Conservation (phyloP, 2,888 invertebrate genomes). For the Spodoptera picta region DNA sequence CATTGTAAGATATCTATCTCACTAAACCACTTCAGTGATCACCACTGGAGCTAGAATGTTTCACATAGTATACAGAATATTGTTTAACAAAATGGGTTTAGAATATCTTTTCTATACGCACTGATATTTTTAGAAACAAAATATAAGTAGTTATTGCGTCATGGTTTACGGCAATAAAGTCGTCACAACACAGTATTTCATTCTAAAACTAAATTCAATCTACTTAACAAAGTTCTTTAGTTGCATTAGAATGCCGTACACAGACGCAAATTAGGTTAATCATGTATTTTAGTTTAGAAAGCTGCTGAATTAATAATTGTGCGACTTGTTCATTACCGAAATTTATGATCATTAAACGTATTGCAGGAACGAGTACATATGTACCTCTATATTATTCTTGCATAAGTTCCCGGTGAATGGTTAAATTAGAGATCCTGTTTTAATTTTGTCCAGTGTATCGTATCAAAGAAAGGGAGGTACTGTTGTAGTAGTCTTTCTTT, state of each 20-base stretch:
- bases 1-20: no score
- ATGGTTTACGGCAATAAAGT: conserved; percentile 7
- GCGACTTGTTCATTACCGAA: conserved; percentile 60
- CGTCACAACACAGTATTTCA: conserved; percentile 26
- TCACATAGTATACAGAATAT: no score
- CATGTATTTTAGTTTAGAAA: conserved; percentile 61
- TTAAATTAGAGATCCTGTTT: conserved; percentile 4
- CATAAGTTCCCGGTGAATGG: conserved; percentile 22
- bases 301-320: conserved; percentile 62
- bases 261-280: conserved; percentile 64
- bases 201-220: conserved; percentile 52
- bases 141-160: neutral
- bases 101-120: no score
- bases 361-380: conserved; percentile 32
- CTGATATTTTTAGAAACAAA: no score
- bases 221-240: conserved; percentile 58
- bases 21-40: no score
- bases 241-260: conserved; percentile 57
- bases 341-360: conserved; percentile 54
- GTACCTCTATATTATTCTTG: conserved; percentile 39
- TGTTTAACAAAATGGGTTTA: no score
- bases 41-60: no score
- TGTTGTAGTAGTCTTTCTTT: neutral
- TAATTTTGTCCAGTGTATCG: no score
- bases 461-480: conserved; percentile 17